These are phyloP conservation scores for Tribolium madens DNA, from an alignment of 1,140 invertebrate genomes.

Conservation along the genomic window DNA sequence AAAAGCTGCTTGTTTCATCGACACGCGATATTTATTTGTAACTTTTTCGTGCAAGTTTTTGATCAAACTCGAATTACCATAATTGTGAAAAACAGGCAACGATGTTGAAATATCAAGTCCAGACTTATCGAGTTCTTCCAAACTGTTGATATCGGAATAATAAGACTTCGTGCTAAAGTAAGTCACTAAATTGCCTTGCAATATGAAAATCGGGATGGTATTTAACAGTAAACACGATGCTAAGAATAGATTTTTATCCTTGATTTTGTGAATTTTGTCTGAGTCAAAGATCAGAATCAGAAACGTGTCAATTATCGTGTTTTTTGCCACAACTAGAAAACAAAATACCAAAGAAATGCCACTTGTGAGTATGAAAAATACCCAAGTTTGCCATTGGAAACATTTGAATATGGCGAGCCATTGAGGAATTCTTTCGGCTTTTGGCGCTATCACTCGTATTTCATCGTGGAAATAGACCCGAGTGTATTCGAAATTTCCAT, in stretches of 20 bases:
- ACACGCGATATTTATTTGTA: conserved; percentile 9
- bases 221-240: conserved; percentile 2
- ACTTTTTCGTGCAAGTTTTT: conserved; percentile 32
- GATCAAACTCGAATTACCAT: conserved; percentile 35
- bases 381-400: conserved; percentile 18
- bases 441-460: conserved; percentile 47
- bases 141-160: conserved; percentile 49
- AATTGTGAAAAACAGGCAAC: conserved; percentile 39
- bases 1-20: conserved; percentile 38
- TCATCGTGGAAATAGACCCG: conserved; percentile 1
- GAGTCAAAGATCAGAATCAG: neutral
- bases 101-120: conserved; percentile 31
- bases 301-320: neutral
- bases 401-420: conserved; percentile 23
- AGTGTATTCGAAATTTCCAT: conserved; percentile 44
- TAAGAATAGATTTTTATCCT: neutral
- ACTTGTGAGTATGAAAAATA: neutral
- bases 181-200: conserved; percentile 32
- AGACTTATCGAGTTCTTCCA: conserved; percentile 44
- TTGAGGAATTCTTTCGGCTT: conserved; percentile 41
- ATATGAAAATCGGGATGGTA: neutral
- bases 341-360: neutral
- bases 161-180: conserved; percentile 34
- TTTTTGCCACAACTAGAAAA: neutral
- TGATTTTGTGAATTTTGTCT: neutral